These are phyloP conservation scores for Aythya baeri DNA, from an alignment of 2,113 vertebrate species.

Conservation along the genomic window DNA sequence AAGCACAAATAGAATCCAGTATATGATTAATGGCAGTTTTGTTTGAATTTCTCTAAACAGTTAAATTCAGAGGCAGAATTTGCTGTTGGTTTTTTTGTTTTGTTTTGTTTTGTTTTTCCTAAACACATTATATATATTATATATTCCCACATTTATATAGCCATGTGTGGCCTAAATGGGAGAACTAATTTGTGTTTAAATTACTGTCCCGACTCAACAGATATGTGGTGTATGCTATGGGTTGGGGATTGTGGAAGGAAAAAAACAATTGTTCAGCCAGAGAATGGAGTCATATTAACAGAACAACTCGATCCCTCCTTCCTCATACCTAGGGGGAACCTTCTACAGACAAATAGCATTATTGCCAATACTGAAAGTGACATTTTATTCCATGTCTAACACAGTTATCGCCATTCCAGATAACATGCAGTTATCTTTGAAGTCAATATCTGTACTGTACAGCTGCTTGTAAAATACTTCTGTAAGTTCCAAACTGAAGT, in stretches of 20 bases:
- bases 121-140: background rate
- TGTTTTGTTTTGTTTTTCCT: background rate
- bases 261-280: background rate
- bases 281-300: background rate
- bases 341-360: background rate
- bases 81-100: background rate
- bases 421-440: background rate
- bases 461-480: background rate
- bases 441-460: background rate
- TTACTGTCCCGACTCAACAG: background rate
- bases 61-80: background rate
- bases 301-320: background rate
- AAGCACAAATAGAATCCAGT: background rate
- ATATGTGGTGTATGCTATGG: background rate
- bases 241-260: background rate
- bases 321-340: background rate
- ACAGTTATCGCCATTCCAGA: background rate
- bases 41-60: background rate
- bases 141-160: background rate
- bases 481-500: background rate
- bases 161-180: background rate
- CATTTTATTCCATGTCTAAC: background rate
- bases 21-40: background rate
- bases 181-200: background rate
- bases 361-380: background rate